Evolutionary conservation across 2,888 invertebrate species (phyloP), one percentile per base, ranked within the genome.

Genomic region (Drosophila formosana): DNA sequence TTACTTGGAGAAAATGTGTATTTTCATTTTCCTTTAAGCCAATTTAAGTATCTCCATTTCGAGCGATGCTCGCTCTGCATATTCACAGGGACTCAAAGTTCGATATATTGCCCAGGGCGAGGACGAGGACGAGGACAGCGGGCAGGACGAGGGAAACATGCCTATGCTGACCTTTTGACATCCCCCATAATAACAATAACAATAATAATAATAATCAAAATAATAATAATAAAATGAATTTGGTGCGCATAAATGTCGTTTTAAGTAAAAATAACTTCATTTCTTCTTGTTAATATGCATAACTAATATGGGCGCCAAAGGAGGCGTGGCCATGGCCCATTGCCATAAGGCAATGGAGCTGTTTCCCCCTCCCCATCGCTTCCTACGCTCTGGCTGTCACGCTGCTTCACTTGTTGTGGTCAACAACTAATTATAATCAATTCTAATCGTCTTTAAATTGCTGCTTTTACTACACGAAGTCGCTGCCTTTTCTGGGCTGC

Each of bases 401-500:
- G 53, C 28, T 60, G 51, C 28, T 63, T 49, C 61, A 64, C 66
- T 56, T 56, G 60, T 74, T 71, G 71, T 70, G 75, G 68, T 74
- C 74, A 72, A 73, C 80, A 79, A 82, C 79, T 89, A 89, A 90
- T 91, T 90, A 89, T 83, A 90, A 89, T 91, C 89, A 90, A 90
- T 91, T 91, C 83, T 89, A 90, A 91, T 91, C 80, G 88, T 57
- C 84, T 85, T 88, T 82, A 89, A 89, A 91, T 89, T 88, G 89
- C 86, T 80, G 72, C 75, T 84, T 65, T 72, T 72, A 79, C 71
- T 65, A 68, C 64, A 61, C 41, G 66, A 50, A 56, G 43, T 65
- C 26, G 53, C 68, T 81, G 63, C 84, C 84, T 76, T 86, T 88
- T 88, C 69, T 89, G 89, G 81, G 71, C 81, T 66, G 72, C 62